These are phyloP conservation scores for Tinea pellionella DNA, from an alignment of 2,888 invertebrate genomes.

Conservation along the genomic window DNA sequence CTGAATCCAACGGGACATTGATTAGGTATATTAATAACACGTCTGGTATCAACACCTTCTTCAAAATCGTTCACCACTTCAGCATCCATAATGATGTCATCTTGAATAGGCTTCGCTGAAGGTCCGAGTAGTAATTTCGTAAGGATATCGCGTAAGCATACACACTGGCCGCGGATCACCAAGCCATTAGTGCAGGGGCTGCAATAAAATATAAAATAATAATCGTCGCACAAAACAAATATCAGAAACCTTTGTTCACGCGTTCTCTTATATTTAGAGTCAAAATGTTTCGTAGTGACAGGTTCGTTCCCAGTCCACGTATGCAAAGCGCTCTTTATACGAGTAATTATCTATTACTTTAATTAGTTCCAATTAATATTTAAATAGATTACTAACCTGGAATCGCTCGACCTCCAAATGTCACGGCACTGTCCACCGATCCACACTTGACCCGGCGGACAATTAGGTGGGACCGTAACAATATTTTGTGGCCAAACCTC, in stretches of 20 bases:
- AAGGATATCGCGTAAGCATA: neutral
- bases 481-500: slow-evolving; percentile 12
- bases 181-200: neutral
- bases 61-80: neutral
- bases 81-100: neutral
- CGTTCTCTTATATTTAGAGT: too few species aligned
- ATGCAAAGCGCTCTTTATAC: too few species aligned
- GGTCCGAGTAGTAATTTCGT: neutral
- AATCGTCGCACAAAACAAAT: too few species aligned
- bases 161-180: neutral
- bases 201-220: neutral
- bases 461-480: slow-evolving; percentile 16
- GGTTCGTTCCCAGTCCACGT: too few species aligned
- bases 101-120: neutral
- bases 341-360: neutral
- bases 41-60: neutral
- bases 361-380: neutral
- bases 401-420: neutral
- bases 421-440: slow-evolving; percentile 14
- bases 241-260: too few species aligned
- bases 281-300: too few species aligned
- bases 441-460: slow-evolving; percentile 14
- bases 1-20: slow-evolving; percentile 19
- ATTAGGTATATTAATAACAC: slow-evolving; percentile 7
- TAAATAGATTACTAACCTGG: neutral